A percentile compares a stretch with the other conserved stretches of the same genome.
Evolutionary conservation across 2,113 vertebrate species (phyloP).

Genomic region (Chrysemys picta): DNA sequence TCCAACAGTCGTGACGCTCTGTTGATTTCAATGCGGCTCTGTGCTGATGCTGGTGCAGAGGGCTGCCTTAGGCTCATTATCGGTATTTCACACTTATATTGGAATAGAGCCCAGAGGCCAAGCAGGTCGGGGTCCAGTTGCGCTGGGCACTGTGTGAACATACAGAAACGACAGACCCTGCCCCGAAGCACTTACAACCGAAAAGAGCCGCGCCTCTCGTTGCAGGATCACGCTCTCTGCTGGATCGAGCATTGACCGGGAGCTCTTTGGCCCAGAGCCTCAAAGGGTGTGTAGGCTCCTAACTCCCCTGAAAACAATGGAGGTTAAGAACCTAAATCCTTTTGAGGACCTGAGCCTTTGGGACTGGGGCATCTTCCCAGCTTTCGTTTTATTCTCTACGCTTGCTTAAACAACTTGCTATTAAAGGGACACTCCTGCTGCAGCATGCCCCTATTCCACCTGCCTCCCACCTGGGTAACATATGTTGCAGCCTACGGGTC

Average conservation of each 20-base stretch:
- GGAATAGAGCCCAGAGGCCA: not conserved
- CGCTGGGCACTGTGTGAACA: no score
- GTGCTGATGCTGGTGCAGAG: not conserved
- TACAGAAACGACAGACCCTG: not conserved
- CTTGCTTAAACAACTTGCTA: fast-evolving
- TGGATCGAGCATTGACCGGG: no score
- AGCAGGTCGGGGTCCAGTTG: not conserved
- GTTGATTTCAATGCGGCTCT: not conserved
- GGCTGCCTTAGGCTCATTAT: not conserved
- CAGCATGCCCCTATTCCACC: not conserved
- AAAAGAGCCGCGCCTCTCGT: no score
- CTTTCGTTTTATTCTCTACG: not conserved
- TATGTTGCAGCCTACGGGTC: not conserved
- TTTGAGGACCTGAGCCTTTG: no score
- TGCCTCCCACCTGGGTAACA: not conserved
- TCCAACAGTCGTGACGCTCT: not conserved
- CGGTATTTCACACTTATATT: not conserved
- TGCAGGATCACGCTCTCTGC: no score
- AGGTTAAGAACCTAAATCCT: no score
- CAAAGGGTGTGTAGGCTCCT: no score
- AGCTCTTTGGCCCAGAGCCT: no score
- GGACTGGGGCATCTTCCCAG: not conserved
- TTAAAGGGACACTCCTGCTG: not conserved
- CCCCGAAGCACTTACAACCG: no score
- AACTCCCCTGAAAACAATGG: no score